Evolutionary conservation across 1,140 invertebrate genomes (phyloP).

Genomic region (Reticulitermes speratus): DNA sequence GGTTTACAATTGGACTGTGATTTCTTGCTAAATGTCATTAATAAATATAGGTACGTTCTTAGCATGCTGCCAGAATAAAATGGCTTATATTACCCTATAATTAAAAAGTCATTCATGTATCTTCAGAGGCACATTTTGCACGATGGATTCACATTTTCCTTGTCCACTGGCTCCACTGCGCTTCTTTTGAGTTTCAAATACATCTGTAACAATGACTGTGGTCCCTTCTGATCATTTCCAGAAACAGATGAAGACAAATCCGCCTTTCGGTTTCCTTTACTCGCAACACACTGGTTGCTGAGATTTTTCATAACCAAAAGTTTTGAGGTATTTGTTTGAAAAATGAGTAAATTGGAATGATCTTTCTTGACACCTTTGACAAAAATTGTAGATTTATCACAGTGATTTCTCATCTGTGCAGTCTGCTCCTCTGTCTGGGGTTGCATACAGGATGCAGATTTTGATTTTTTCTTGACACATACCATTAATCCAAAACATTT

Average conservation of each 20-base stretch:
- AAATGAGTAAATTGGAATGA: neutral
- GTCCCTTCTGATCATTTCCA: no score
- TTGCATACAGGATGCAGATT: neutral
- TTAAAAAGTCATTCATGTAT: no score
- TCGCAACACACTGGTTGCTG: neutral
- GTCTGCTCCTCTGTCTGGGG: neutral
- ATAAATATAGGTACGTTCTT: no score
- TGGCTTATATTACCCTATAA: no score
- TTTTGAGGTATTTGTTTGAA: neutral
- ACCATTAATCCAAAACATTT: no score
- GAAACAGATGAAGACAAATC: no score
- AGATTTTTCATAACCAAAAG: neutral
- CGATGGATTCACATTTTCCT: slow-evolving; percentile 1
- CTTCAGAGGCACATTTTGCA: neutral
- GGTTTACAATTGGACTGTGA: no score
- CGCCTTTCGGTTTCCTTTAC: neutral
- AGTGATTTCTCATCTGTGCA: neutral
- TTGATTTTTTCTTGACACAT: neutral
- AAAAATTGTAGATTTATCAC: neutral
- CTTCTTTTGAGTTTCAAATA: neutral
- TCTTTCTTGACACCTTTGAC: neutral
- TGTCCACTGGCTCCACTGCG: neutral
- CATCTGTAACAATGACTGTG: neutral
- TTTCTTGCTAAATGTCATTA: no score
- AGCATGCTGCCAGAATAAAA: no score